Conservation (phyloP, 1,140 invertebrate species). For the Neodiprion pinetum region DNA sequence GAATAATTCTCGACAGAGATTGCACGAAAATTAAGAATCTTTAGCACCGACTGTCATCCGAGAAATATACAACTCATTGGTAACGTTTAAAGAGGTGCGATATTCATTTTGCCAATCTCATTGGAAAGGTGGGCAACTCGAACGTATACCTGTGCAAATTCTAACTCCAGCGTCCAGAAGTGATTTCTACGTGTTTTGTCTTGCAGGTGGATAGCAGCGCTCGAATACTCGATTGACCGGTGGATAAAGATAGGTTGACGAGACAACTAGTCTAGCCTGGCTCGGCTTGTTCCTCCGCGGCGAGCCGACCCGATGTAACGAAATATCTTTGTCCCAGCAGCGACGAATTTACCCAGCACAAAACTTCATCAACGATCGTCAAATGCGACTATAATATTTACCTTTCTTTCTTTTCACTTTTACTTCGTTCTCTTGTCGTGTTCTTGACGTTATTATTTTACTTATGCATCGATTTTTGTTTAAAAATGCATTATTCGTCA, state of each 20-base stretch:
- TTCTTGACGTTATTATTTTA: too few species aligned
- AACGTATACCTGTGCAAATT: too few species aligned
- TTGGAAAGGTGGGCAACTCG: too few species aligned
- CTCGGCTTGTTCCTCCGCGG: neutral
- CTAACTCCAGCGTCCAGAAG: too few species aligned
- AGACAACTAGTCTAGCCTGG: neutral
- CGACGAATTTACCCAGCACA: neutral
- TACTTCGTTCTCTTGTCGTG: too few species aligned
- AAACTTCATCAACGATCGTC: neutral
- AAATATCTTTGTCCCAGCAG: neutral
- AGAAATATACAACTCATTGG: too few species aligned
- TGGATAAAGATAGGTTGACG: conserved; percentile 92
- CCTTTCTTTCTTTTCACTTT: too few species aligned
- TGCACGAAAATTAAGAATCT: too few species aligned
- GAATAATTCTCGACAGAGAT: too few species aligned
- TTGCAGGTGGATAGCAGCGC: conserved; percentile 90
- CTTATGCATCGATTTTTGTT: neutral
- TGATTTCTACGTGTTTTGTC: conserved; percentile 16
- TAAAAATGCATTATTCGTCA: neutral
- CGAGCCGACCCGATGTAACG: neutral
- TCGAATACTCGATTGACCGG: conserved; percentile 94
- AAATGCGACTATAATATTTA: neutral
- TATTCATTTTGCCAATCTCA: too few species aligned
- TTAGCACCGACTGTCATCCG: too few species aligned
- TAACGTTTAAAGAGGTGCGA: too few species aligned